Evolutionary conservation across 2,797 vertebrate genomes (phyloP), one percentile per base, ranked within the genome.

Genomic region (Tarsius wallacei): DNA sequence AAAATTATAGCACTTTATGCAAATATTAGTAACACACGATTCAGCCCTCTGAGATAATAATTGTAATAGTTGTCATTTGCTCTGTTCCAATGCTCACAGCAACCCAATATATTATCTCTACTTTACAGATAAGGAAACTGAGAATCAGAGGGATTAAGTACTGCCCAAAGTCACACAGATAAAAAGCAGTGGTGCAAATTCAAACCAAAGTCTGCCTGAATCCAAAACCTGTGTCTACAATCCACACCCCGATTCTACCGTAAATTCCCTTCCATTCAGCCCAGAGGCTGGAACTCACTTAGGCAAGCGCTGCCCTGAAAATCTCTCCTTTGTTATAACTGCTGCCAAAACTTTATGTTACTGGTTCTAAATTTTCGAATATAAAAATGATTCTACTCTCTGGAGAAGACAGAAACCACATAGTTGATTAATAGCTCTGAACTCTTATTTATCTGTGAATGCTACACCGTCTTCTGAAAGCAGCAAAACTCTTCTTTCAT

Each of bases 101-200:
- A 74, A 55, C 21, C 42, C 59, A 93, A n/a, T 63, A 63, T 81
- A 21, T 61, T n/a, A 55, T 61, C 22, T 57, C 61, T 86, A 13
- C 73, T 42, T 96, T 91, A 64, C 31, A 87, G 49, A 70, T 53
- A 31, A 83, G 51, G 66, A 92, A 70, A 78, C 26, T 73, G 12
- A 94, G 36, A 36, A 24, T 74, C 61, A 59, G 68, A 86, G 49
- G 24, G 1, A 28, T 59, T 88, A 90, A 49, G 19, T 17, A 70
- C 47, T 86, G 64, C n/a, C 47, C 26, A 7, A 47, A 70, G 12
- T 51, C 82, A 59, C 64, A 78, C 4, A 36, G 55, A 11, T 71
- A 77, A 47, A 61, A 63, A 49, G 31, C 66, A 59, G 4, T 63
- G 16, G 19, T 91, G 15, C 42, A 83, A 96, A 90, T 59, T 57